Conservation (phyloP, 2,113 vertebrate genomes). For the Megaleporinus macrocephalus region DNA sequence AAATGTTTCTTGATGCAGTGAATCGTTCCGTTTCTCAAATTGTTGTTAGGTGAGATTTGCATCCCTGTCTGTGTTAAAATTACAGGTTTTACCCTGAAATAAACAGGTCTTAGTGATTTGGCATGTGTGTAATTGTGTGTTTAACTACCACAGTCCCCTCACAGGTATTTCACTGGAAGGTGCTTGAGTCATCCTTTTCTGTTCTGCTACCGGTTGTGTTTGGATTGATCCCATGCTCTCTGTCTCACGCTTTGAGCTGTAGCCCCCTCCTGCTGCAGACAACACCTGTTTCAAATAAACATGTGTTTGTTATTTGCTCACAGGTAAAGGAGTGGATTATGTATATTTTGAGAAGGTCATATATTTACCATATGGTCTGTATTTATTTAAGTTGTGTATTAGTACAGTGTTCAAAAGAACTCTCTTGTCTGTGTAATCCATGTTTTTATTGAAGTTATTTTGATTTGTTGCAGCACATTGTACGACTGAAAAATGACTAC, state of each 20-base stretch:
- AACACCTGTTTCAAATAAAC: not conserved
- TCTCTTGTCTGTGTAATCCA: not conserved
- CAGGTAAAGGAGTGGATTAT: not conserved
- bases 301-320: not conserved
- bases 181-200: not conserved
- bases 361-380: not conserved
- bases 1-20: not conserved
- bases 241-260: constrained; percentile 12
- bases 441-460: not conserved
- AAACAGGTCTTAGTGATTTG: not conserved
- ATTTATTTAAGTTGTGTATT: not conserved
- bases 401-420: not conserved
- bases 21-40: not conserved
- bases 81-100: not conserved
- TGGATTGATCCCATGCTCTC: constrained; percentile 21
- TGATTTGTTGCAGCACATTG: not conserved
- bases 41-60: not conserved
- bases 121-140: not conserved
- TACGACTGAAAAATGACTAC: not conserved
- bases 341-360: not conserved
- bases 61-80: not conserved
- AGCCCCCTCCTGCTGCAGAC: constrained; percentile 21
- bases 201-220: constrained; percentile 8
- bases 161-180: not conserved
- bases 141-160: not conserved